Percentiles rank a stretch among this genome's conserved stretches.
phyloP scores from a whole-genome alignment of 2,113 vertebrate genomes.

The Elachura formosa region DNA sequence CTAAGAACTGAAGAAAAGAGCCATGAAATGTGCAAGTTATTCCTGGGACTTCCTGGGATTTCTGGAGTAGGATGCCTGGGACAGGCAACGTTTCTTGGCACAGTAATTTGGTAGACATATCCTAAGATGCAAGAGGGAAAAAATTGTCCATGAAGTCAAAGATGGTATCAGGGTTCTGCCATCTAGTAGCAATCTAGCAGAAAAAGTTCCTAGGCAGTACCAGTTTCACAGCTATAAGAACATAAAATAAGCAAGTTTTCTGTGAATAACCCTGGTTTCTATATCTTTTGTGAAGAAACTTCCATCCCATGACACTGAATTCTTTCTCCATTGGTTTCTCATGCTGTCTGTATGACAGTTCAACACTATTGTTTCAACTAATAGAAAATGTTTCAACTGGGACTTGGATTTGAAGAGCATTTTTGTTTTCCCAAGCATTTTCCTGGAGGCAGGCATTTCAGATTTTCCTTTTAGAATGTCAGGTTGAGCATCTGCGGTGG shows the following conservation, averaged over 20 bases:
- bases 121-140: background rate
- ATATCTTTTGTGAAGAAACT: background rate
- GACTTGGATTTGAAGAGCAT: background rate
- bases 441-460: background rate
- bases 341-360: background rate
- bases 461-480: background rate
- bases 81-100: background rate
- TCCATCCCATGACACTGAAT: background rate
- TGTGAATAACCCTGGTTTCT: background rate
- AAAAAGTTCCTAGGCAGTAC: background rate
- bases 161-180: background rate
- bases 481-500: background rate
- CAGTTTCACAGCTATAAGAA: background rate
- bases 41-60: background rate
- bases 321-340: background rate
- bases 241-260: background rate
- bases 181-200: background rate
- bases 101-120: background rate
- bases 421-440: background rate
- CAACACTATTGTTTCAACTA: background rate
- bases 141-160: background rate
- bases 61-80: background rate
- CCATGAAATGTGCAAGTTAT: background rate
- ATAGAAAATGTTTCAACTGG: background rate
- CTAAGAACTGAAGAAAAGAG: background rate